Conservation (phyloP, 2,797 vertebrate species). For the Pteropus rufus region DNA sequence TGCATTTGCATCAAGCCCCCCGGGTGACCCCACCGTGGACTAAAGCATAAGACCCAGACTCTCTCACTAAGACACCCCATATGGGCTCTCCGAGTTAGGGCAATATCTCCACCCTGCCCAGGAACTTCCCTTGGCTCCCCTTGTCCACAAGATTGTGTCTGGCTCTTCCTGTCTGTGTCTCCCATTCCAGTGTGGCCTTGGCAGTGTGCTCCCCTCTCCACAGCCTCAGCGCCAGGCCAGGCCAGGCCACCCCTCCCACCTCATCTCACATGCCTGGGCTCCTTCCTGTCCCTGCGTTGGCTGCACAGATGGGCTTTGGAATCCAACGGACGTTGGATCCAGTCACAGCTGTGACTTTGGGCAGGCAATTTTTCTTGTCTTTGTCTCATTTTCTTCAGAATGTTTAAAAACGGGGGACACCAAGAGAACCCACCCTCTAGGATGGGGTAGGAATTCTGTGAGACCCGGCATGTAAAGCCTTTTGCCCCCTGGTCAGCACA, state of each 20-base stretch:
- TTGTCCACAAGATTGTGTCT: neutral
- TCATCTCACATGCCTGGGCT: neutral
- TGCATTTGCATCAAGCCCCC: neutral
- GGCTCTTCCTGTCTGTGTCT: neutral
- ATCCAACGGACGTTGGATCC: neutral
- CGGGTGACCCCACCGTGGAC: neutral
- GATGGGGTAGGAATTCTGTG: neutral
- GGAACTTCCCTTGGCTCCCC: neutral
- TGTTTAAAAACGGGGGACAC: neutral
- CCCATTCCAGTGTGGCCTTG: neutral
- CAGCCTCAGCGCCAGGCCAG: neutral
- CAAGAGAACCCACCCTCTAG: neutral
- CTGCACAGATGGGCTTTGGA: neutral
- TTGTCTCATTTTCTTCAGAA: neutral
- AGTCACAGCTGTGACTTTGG: neutral
- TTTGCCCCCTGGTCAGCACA: neutral
- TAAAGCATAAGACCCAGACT: neutral
- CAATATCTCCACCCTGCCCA: neutral
- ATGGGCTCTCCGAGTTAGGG: neutral
- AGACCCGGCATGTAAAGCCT: neutral
- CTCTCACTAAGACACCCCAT: rapidly evolving
- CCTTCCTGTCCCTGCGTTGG: neutral
- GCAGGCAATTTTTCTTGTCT: neutral
- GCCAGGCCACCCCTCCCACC: neutral
- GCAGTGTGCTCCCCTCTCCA: neutral